Base-by-base conservation (phyloP, 2,888 invertebrate species). In the Polyploca ridens region DNA sequence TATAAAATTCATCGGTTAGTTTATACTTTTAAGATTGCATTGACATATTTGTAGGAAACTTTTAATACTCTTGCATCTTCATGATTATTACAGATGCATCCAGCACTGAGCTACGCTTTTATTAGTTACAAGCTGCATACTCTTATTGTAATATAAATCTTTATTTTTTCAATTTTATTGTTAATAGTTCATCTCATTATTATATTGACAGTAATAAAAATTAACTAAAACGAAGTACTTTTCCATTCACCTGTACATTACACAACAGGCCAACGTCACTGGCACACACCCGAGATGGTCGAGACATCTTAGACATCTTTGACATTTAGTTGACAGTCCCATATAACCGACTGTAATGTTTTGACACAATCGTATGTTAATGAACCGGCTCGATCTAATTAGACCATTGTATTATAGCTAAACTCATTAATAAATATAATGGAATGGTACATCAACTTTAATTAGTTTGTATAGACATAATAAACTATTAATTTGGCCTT, bases 321-420 rank as follows among this genome's bases (percentile, higher is more conserved):
- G 91, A 90, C 90, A 88, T 84, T 85, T 78, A 83, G 88, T 82
- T 89, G 91, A 92, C 91, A 90, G 86, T 79, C 66, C 74, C 72
- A 80, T 81, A 80, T 78, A 76, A 82, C 75, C 73, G 77, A 72
- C 71, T 77, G 73, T 78, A 78, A 81, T 89, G 88, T 90, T 91
- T 87, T 90, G 92, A 91, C 90, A 89, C 85, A 82, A 86, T 84
- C 81, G 74, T 82, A 87, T 86, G 86, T 82, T 90, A 89, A 90
- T 90, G 87, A 89, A 86, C 82, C 82, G 70, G 75, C 74, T 74
- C 69, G 76, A 74, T 85, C 85, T 90, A 91, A 92, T 92, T 90
- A 91, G 86, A 83, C 81, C 78, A 87, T 90, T 91, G 90, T 91
- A 72, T 78, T 84, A 74, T 65, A 72, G 74, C 80, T 88, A 88